A percentile compares a stretch with the other conserved stretches of the same genome.
phyloP scores from a whole-genome alignment of 2,797 vertebrate genomes.

The Centropyge bicolor region DNA sequence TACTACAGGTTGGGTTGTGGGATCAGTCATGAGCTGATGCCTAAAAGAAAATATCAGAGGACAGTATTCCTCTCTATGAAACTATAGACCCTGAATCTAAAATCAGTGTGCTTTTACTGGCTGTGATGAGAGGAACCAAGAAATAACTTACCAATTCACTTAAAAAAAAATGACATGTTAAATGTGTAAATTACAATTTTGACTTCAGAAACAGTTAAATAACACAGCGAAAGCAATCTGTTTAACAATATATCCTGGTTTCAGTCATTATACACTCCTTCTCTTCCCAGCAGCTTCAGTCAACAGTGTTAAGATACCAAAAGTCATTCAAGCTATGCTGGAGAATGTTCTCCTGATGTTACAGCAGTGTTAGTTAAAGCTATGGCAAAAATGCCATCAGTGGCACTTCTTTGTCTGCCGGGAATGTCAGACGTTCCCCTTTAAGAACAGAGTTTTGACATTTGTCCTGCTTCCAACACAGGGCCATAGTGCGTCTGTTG shows the following conservation, averaged over 20 bases:
- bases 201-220: conserved; percentile 22
- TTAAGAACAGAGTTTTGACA: conserved; percentile 29
- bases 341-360: background rate
- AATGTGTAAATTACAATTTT: background rate
- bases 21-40: background rate
- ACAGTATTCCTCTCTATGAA: background rate
- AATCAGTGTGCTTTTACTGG: conserved; percentile 7
- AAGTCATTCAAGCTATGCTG: conserved; percentile 15
- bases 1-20: no score
- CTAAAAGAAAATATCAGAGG: background rate
- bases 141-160: conserved; percentile 18
- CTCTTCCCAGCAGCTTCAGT: background rate
- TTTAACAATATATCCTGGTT: background rate
- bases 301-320: conserved; percentile 11
- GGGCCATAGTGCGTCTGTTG: background rate
- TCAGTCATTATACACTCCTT: background rate
- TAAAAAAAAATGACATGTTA: conserved; percentile 25
- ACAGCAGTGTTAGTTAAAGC: conserved; percentile 18
- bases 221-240: conserved; percentile 13
- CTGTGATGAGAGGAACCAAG: conserved; percentile 9
- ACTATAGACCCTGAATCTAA: conserved; percentile 1
- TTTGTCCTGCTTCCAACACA: background rate
- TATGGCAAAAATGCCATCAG: background rate
- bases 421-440: conserved; percentile 7
- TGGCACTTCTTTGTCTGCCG: background rate